Conservation (phyloP, 2,797 vertebrate genomes). For the Morus bassanus region DNA sequence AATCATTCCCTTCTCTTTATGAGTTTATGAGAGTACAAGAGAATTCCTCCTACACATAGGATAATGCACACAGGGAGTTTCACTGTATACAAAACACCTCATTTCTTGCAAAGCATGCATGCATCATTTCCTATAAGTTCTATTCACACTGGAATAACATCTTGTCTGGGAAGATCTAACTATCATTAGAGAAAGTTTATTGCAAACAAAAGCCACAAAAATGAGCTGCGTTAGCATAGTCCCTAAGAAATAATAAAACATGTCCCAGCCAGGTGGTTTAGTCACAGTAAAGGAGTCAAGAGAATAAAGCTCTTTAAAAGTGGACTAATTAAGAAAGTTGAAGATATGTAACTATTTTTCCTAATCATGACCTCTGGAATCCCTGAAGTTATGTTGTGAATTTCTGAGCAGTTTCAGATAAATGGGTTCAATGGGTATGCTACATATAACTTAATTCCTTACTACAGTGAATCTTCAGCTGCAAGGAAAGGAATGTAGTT, state of each 20-base stretch:
- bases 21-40: not conserved
- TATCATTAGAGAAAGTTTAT: not conserved
- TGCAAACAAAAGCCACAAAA: not conserved
- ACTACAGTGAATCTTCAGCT: not conserved
- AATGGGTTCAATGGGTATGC: not conserved
- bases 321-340: conserved; percentile 25
- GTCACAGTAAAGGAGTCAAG: conserved; percentile 22
- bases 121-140: not conserved
- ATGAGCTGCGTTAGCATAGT: not conserved
- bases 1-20: not conserved
- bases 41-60: not conserved
- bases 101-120: not conserved
- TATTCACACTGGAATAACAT: not conserved
- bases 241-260: conserved; percentile 52
- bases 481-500: not conserved
- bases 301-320: conserved; percentile 32
- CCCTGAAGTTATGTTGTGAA: not conserved
- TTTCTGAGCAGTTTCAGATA: conserved; percentile 14
- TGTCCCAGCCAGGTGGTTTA: conserved; percentile 28
- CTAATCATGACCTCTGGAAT: conserved; percentile 17
- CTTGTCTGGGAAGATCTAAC: not conserved
- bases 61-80: rapidly evolving
- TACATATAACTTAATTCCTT: not conserved
- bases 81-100: not conserved
- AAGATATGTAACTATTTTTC: not conserved